These are phyloP conservation scores for Brenthis daphne DNA, from an alignment of 2,888 invertebrate genomes.

Conservation along the genomic window DNA sequence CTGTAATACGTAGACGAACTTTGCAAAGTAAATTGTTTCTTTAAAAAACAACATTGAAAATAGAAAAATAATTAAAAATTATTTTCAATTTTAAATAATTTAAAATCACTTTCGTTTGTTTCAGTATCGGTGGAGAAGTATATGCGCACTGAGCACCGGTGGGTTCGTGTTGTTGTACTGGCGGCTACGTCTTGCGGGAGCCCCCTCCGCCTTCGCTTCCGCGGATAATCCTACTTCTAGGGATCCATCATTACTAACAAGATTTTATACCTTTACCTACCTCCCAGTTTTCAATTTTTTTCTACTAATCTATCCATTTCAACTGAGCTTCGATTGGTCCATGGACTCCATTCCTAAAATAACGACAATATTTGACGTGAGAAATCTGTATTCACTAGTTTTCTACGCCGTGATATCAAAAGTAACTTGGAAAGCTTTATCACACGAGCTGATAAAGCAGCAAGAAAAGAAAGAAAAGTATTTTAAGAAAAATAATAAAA, in stretches of 20 bases:
- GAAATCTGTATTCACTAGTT: conserved; percentile 88
- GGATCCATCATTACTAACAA: conserved; percentile 89
- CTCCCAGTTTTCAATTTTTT: conserved; percentile 95
- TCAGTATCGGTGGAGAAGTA: conserved; percentile 87
- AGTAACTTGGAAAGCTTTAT: conserved; percentile 67
- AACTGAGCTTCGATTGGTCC: conserved; percentile 98
- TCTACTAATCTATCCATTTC: conserved; percentile 92
- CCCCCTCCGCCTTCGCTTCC: conserved; percentile 91
- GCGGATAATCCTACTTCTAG: conserved; percentile 98
- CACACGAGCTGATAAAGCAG: conserved; percentile 64
- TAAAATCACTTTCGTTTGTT: conserved; percentile 63
- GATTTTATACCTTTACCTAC: conserved; percentile 94
- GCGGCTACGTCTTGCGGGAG: conserved; percentile 89
- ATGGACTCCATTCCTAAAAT: conserved; percentile 98
- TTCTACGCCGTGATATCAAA: conserved; percentile 85
- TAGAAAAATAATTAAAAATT: too few relatives aligned
- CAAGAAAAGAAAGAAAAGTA: conserved; percentile 68
- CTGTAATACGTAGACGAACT: too few relatives aligned
- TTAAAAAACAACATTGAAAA: too few relatives aligned
- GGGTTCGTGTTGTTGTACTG: conserved; percentile 87
- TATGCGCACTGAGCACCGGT: conserved; percentile 85
- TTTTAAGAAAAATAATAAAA: conserved; percentile 69
- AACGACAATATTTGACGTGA: conserved; percentile 87
- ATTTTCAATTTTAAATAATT: too few relatives aligned
- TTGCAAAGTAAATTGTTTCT: too few relatives aligned